These are phyloP conservation scores for Machimus rusticus DNA, from an alignment of 2,888 invertebrate genomes.

Conservation along the genomic window DNA sequence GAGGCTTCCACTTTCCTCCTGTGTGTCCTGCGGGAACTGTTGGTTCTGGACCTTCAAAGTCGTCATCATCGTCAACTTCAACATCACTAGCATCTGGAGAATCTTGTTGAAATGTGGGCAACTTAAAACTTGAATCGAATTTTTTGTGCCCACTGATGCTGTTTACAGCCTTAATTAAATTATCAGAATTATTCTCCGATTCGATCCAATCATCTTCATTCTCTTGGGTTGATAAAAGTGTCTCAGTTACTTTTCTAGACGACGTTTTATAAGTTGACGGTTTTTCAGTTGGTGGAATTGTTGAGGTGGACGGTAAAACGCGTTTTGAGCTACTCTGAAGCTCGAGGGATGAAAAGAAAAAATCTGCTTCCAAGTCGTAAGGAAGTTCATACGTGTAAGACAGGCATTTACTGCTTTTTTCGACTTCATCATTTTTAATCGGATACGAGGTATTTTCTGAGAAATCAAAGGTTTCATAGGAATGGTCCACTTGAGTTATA, in stretches of 20 bases:
- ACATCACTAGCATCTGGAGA: slow-evolving; percentile 56
- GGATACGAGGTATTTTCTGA: slow-evolving; percentile 50
- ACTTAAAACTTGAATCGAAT: slow-evolving; percentile 62
- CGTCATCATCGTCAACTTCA: slow-evolving; percentile 60
- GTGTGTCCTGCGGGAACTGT: slow-evolving; percentile 68
- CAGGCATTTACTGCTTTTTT: slow-evolving; percentile 56
- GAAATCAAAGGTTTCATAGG: slow-evolving; percentile 56
- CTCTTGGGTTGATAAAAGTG: slow-evolving; percentile 57
- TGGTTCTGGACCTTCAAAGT: slow-evolving; percentile 68
- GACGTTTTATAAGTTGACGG: slow-evolving; percentile 56
- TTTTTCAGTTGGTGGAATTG: slow-evolving; percentile 63
- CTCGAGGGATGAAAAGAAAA: slow-evolving; percentile 86
- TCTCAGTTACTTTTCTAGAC: slow-evolving; percentile 62
- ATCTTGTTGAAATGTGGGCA: slow-evolving; percentile 55
- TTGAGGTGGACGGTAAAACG: slow-evolving; percentile 6
- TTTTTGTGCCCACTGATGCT: slow-evolving; percentile 70
- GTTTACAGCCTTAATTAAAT: slow-evolving; percentile 71
- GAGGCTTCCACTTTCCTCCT: slow-evolving; percentile 80
- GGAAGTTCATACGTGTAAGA: slow-evolving; percentile 63
- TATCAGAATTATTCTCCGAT: slow-evolving; percentile 55
- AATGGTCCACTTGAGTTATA: slow-evolving; percentile 52
- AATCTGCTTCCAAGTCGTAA: slow-evolving; percentile 78
- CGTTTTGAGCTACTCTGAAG: slow-evolving; percentile 75
- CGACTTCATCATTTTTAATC: slow-evolving; percentile 52
- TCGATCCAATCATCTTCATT: slow-evolving; percentile 59